phyloP scores from a whole-genome alignment of 1,140 invertebrate genomes.

The Harlomillsia oculata region DNA sequence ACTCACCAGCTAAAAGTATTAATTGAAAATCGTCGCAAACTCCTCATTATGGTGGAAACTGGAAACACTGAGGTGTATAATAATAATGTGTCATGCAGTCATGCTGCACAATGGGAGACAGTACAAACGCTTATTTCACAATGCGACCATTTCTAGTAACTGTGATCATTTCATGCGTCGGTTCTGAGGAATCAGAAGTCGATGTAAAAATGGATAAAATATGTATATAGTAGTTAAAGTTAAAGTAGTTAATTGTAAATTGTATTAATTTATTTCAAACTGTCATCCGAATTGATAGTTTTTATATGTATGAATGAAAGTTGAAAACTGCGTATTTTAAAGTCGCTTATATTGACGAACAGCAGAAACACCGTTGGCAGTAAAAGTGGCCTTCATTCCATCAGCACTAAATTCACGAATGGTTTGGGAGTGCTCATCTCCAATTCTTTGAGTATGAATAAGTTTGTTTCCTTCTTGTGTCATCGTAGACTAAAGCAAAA shows the following conservation, averaged over 20 bases:
- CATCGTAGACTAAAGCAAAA: constrained; percentile 10
- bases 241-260: too few species aligned
- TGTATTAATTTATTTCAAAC: too few species aligned
- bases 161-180: neutral
- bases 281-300: too few species aligned
- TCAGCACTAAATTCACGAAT: constrained; percentile 23
- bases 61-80: too few species aligned
- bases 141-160: neutral
- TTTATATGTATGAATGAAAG: too few species aligned
- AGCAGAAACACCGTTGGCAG: neutral
- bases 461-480: constrained; percentile 25
- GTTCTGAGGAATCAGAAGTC: too few species aligned
- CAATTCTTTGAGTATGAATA: constrained; percentile 11
- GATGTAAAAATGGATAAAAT: too few species aligned
- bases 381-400: constrained; percentile 13
- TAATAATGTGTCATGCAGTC: neutral
- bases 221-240: too few species aligned
- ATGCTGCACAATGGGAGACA: constrained; percentile 2
- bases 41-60: neutral
- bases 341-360: constrained; percentile 2
- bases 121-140: constrained; percentile 3
- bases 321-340: too few species aligned
- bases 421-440: constrained; percentile 1
- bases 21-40: neutral
- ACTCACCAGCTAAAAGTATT: neutral